phyloP scores from a whole-genome alignment of 2,113 vertebrate species.

The Oncorhynchus keta region DNA sequence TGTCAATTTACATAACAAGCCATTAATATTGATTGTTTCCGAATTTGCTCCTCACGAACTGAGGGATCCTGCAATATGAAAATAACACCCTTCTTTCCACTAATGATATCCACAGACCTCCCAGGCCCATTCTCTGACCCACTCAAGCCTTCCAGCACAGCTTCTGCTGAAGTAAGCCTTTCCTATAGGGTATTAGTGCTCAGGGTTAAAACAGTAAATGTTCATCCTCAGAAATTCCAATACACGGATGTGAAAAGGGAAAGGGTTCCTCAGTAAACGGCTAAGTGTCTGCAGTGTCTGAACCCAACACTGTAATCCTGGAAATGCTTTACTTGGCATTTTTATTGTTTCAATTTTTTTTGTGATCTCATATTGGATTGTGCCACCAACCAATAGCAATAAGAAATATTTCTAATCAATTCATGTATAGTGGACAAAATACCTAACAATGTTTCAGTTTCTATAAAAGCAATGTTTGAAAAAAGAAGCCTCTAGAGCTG shows the following conservation, averaged over 20 bases:
- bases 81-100: slow-evolving; percentile 57
- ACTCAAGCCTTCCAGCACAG: slow-evolving; percentile 48
- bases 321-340: slow-evolving; percentile 35
- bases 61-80: slow-evolving; percentile 48
- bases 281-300: slow-evolving; percentile 32
- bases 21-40: slow-evolving; percentile 71
- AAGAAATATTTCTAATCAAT: no score
- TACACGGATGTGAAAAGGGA: slow-evolving; percentile 23
- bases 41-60: slow-evolving; percentile 52
- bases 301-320: slow-evolving; percentile 37
- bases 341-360: slow-evolving; percentile 34
- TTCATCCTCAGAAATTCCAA: slow-evolving; percentile 52
- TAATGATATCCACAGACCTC: slow-evolving; percentile 65
- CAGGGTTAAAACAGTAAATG: slow-evolving; percentile 66
- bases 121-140: slow-evolving; percentile 57
- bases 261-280: slow-evolving; percentile 6
- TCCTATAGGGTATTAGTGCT: slow-evolving; percentile 65
- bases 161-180: slow-evolving; percentile 67
- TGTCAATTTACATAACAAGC: slow-evolving; percentile 60
- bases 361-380: slow-evolving; percentile 24
- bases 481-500: no score
- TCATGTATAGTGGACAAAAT: no score
- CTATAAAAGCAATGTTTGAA: no score
- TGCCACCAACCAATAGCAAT: slow-evolving; percentile 19
- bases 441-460: no score